Evolutionary conservation across 1,140 invertebrate species (phyloP), one percentile per base, ranked within the genome.

Genomic region (Drosophila melanica): DNA sequence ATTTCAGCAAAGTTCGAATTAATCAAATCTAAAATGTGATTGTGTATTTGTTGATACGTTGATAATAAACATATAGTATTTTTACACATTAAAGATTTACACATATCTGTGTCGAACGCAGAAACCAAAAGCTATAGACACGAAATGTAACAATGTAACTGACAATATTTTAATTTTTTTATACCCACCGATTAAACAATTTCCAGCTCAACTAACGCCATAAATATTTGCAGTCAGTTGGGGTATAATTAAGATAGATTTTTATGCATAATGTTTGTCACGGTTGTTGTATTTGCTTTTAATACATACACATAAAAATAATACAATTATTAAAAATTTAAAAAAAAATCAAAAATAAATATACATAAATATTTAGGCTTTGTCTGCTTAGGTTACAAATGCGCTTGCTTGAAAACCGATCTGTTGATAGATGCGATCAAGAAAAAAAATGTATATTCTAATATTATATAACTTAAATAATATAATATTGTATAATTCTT

Each of bases 311-410:
- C 68, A 71, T 71, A 45, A 53, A 66, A 58, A 72, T 66, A 72
- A 72, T 72, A 72, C 63, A 72, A 58, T 45, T 66, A 57, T 71
- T n/a, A 71, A 53, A 51, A 66, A 72, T 67, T 50, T n/a, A n/a
- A 72, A 57, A 66, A 64, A 69, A 64, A 70, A 64, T 70, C 67
- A 71, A 72, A 58, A 72, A 72, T 72, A 72, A 72, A 72, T 72
- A 72, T 67, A 72, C 69, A 72, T 72, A 66, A 58, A 72, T 72
- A 67, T 66, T 72, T 72, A 72, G 16, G 63, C 14, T 66, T 39
- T 67, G 58, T 72, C 47, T n/a, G 54, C 55, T 58, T 65, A 64
- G 60, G 33, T 57, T 39, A 66, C 42, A 71, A 72, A 66, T 66
- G 53, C 47, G n/a, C 18, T 57, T 44, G 37, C n/a, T 72, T 58